These are phyloP conservation scores for Metopolophium dirhodum DNA, from an alignment of 1,140 invertebrate genomes.

Conservation along the genomic window DNA sequence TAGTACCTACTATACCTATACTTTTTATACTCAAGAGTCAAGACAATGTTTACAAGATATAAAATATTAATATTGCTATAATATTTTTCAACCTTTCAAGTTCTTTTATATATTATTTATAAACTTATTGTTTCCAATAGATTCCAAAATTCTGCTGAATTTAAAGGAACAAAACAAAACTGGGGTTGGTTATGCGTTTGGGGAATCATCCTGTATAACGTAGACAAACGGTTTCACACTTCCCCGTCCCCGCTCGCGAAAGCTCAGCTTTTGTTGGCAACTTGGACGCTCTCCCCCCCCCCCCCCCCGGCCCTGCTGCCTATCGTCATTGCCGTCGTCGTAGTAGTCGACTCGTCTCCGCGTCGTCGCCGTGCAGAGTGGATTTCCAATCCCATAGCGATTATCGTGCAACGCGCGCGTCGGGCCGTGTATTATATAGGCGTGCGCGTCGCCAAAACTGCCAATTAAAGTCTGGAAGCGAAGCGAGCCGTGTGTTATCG, in stretches of 20 bases:
- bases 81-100: too few relatives aligned
- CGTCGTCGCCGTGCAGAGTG: neutral
- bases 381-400: conserved; percentile 43
- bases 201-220: too few relatives aligned
- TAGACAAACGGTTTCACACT: neutral
- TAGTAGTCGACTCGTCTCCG: neutral
- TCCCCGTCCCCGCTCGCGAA: neutral
- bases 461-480: conserved; percentile 54
- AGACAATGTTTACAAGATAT: too few relatives aligned
- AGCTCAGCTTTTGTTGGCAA: conserved; percentile 5
- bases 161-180: too few relatives aligned
- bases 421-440: conserved; percentile 4
- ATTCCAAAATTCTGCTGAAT: too few relatives aligned
- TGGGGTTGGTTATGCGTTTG: too few relatives aligned
- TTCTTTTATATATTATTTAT: too few relatives aligned
- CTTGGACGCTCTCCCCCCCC: neutral
- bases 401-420: conserved; percentile 20
- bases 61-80: too few relatives aligned
- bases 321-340: neutral
- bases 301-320: neutral
- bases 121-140: too few relatives aligned
- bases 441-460: conserved; percentile 48
- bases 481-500: conserved; percentile 54
- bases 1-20: too few relatives aligned
- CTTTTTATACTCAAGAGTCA: too few relatives aligned